Evolutionary conservation across 2,888 invertebrate genomes (phyloP).

Genomic region (Spicauda simplicius): DNA sequence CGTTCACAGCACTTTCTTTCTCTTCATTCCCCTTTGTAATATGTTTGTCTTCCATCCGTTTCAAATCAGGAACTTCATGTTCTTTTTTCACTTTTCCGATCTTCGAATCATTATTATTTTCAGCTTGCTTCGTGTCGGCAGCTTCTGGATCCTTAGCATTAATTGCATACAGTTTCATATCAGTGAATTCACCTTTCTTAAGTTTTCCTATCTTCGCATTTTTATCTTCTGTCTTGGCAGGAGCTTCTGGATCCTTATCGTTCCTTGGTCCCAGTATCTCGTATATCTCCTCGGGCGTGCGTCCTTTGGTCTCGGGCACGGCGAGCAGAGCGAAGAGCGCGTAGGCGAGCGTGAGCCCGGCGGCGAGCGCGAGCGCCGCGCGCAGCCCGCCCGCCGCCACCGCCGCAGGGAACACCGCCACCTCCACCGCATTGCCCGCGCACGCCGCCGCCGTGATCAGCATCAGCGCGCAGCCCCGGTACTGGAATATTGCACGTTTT

Average conservation of each 20-base stretch:
- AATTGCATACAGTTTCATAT: too few species aligned
- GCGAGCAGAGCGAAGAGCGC: constrained; percentile 47
- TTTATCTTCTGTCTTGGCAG: neutral
- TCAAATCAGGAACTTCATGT: too few species aligned
- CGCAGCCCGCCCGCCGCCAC: constrained; percentile 47
- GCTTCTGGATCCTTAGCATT: too few species aligned
- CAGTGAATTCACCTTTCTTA: neutral
- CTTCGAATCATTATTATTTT: too few species aligned
- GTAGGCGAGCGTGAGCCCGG: constrained; percentile 53
- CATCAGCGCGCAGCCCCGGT: constrained; percentile 63
- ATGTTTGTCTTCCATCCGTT: too few species aligned
- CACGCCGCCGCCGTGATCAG: constrained; percentile 54
- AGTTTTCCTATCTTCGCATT: neutral
- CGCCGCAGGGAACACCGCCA: constrained; percentile 54
- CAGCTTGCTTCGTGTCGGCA: too few species aligned
- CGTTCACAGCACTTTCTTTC: too few species aligned
- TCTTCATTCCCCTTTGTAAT: constrained; percentile 4
- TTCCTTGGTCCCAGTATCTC: constrained; percentile 38
- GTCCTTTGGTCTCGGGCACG: constrained; percentile 60
- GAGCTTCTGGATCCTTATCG: neutral
- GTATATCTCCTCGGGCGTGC: constrained; percentile 55
- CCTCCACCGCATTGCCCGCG: constrained; percentile 60
- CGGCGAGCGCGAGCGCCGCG: constrained; percentile 54
- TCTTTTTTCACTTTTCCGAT: too few species aligned
- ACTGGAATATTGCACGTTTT: constrained; percentile 48